Conservation (phyloP, 1,140 invertebrate genomes). For the Anastrepha ludens region DNA sequence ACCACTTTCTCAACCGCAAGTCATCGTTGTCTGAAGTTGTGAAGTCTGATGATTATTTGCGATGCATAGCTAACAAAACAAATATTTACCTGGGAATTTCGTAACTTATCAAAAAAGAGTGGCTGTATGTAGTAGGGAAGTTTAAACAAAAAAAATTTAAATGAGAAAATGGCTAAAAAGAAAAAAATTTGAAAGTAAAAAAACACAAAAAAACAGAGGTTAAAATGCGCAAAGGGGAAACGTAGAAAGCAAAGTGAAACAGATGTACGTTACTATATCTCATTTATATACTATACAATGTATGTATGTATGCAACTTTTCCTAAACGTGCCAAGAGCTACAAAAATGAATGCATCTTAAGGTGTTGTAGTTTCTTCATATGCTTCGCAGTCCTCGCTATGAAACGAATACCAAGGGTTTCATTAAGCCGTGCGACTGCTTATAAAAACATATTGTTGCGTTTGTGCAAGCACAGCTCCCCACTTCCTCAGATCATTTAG, state of each 20-base stretch:
- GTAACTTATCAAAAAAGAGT: no score
- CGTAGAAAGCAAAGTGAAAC: neutral
- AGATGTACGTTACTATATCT: neutral
- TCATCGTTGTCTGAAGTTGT: no score
- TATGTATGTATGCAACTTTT: neutral
- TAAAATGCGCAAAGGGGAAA: neutral
- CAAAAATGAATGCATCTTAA: neutral
- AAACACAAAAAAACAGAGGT: neutral
- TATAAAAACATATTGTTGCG: neutral
- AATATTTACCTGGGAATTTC: no score
- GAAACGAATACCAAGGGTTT: constrained; percentile 8
- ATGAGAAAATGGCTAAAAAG: no score
- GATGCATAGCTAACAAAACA: no score
- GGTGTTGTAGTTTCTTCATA: neutral
- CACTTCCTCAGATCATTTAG: neutral
- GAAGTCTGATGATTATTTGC: no score
- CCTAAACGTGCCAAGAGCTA: neutral
- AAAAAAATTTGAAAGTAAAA: no score
- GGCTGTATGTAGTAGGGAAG: no score
- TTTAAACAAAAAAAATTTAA: no score
- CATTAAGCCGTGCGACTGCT: neutral
- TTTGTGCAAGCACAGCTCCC: no score
- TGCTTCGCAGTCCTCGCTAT: neutral
- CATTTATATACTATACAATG: no score
- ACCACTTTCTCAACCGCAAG: no score